These are phyloP conservation scores for Drosophila truncata DNA, from an alignment of 1,140 invertebrate genomes.

Conservation along the genomic window DNA sequence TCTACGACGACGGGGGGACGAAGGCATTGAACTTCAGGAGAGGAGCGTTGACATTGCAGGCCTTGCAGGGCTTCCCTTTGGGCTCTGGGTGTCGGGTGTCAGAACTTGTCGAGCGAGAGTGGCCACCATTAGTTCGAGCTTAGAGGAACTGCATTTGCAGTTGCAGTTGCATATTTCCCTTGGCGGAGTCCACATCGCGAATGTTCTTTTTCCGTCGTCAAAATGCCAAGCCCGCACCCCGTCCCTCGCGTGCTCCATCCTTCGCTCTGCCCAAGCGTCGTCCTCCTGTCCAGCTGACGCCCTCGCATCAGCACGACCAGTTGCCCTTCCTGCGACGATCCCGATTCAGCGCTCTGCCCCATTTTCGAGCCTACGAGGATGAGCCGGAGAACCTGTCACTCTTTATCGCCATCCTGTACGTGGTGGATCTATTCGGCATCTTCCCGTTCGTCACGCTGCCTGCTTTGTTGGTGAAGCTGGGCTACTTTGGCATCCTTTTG, in stretches of 20 bases:
- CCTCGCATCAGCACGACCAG: constrained; percentile 77
- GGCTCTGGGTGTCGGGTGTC: constrained; percentile 54
- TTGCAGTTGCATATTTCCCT: constrained; percentile 51
- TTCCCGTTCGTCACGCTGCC: constrained; percentile 92
- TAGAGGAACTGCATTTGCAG: constrained; percentile 37
- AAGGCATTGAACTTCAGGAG: constrained; percentile 70
- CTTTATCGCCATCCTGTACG: constrained; percentile 90
- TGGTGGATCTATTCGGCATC: constrained; percentile 92
- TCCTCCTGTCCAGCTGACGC: constrained; percentile 55
- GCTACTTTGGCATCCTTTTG: constrained; percentile 89
- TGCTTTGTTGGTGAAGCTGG: constrained; percentile 90
- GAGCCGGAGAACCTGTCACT: constrained; percentile 85
- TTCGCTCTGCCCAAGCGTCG: constrained; percentile 69
- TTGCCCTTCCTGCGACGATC: constrained; percentile 74
- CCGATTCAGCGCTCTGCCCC: constrained; percentile 79
- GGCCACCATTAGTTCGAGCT: constrained; percentile 47
- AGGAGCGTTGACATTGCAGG: constrained; percentile 72
- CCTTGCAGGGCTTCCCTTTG: constrained; percentile 62
- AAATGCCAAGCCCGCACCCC: constrained; percentile 58
- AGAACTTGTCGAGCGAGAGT: constrained; percentile 45
- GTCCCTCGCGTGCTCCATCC: constrained; percentile 67
- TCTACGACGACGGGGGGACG: constrained; percentile 22
- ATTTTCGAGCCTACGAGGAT: constrained; percentile 68
- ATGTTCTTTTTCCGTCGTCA: constrained; percentile 75
- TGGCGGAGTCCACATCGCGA: constrained; percentile 50